Base-by-base conservation (phyloP, 1,140 invertebrate genomes). In the Pachypsylla venusta region DNA sequence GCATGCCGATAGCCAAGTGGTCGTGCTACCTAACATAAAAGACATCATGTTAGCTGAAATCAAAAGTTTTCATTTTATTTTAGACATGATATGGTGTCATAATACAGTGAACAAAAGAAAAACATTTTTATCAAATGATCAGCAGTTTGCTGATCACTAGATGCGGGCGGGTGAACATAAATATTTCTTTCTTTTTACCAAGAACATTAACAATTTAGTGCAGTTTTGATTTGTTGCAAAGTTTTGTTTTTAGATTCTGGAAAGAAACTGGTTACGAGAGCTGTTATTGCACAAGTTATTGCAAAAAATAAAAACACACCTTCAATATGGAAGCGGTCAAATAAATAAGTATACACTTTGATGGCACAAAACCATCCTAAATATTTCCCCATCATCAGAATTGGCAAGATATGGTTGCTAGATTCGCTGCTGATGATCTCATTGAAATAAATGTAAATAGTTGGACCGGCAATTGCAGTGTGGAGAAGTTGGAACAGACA, bases 361-460 rank as follows among this genome's bases (percentile, higher is more conserved):
- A 48, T 22, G 4, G 42, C 22, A 22, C 42, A 48, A 19, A 48
- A 48, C 42, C 42, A 48, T 7, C 42, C 42, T 22, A 48, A 48
- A 22, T 48, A 19, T 22, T 48, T 48, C 16, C 42, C 42, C 42
- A 48, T 5, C 42, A 48, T 48, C 42, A 48, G 16, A 19, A 48
- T 48, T n/a, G 42, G 16, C n/a, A 48, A 48, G 42, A 48, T 48
- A 19, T 48, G 42, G n/a, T 48, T 48, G 22, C 42, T 48, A 4
- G 42, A 48, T 22, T 48, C 42, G 22, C 42, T 48, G n/a, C 42
- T 48, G 42, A 48, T 48, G 42, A 48, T 48, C 42, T 48, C 42
- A n/a, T 48, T 48, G 42, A 48, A 48, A 19, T 48, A 48, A 48
- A 48, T 48, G 42, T 48, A 48, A 4, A 48, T 48, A 22, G 22